Conservation (phyloP, 2,797 vertebrate genomes). For the Eulemur albifrons region DNA sequence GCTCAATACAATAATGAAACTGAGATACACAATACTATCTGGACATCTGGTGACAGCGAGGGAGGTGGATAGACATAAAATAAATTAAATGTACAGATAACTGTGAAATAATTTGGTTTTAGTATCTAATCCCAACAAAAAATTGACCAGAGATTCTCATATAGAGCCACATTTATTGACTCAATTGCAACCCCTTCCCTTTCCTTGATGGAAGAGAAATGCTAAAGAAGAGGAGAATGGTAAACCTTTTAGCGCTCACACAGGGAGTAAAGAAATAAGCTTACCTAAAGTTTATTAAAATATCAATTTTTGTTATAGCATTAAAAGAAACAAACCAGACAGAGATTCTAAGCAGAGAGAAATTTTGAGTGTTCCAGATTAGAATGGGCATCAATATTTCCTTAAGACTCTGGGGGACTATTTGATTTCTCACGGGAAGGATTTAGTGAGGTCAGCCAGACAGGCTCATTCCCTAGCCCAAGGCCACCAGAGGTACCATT, state of each 20-base stretch:
- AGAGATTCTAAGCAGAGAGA: constrained; percentile 6
- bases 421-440: background rate
- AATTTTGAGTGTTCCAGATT: background rate
- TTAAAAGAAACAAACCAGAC: constrained; percentile 11
- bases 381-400: background rate
- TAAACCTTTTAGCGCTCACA: background rate
- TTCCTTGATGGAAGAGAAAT: background rate
- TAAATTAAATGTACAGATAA: background rate
- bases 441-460: background rate
- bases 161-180: background rate
- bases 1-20: background rate
- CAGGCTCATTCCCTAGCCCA: background rate
- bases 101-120: background rate
- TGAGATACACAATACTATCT: background rate
- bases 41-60: background rate
- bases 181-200: background rate
- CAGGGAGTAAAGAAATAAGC: background rate
- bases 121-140: background rate
- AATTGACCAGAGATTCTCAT: background rate
- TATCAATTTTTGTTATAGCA: background rate
- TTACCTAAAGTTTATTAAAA: constrained; percentile 6
- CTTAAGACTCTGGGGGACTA: background rate
- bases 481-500: background rate
- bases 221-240: background rate
- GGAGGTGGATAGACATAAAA: background rate